Evolutionary conservation across 2,113 vertebrate species (phyloP).

Genomic region (Elanus axillaris): DNA sequence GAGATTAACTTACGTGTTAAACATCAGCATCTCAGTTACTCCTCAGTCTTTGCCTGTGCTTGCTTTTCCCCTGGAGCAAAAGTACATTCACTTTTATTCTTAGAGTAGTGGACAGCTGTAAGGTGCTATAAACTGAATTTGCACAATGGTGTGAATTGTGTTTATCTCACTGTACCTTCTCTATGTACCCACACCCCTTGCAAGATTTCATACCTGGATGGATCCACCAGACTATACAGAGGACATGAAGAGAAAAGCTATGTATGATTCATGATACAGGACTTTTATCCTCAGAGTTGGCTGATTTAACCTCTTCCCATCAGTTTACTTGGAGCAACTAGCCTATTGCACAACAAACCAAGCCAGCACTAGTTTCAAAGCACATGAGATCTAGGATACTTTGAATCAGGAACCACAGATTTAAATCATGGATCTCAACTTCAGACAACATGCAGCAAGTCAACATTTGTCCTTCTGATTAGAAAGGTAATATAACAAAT

Average conservation of each 20-base stretch:
- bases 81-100: background rate
- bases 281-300: background rate
- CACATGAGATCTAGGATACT: background rate
- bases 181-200: background rate
- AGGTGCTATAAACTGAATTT: background rate
- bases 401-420: background rate
- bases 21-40: background rate
- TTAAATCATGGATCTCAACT: background rate
- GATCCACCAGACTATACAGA: background rate
- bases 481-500: background rate
- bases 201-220: background rate
- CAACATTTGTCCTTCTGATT: background rate
- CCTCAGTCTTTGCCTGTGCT: background rate
- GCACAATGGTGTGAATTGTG: background rate
- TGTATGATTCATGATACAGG: background rate
- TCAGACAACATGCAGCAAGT: background rate
- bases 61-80: background rate
- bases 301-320: background rate
- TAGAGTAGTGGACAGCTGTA: background rate
- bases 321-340: background rate
- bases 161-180: background rate
- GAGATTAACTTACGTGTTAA: background rate
- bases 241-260: background rate
- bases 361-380: background rate
- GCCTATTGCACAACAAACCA: background rate